phyloP scores from a whole-genome alignment of 2,888 invertebrate species.

The Cetonia aurata region DNA sequence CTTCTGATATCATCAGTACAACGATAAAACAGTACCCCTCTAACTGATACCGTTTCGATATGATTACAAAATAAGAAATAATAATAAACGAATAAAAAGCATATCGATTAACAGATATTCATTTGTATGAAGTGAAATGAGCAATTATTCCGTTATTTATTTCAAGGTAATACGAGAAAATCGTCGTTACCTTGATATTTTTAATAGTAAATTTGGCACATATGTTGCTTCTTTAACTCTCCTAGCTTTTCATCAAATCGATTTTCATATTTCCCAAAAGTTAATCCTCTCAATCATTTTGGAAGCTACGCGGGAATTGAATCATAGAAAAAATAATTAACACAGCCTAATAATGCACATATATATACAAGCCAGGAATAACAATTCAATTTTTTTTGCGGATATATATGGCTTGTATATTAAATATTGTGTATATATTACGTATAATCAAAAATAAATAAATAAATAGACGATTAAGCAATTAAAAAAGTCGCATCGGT shows the following conservation, averaged over 20 bases:
- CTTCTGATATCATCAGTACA: slow-evolving; percentile 38
- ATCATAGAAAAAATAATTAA: slow-evolving; percentile 24
- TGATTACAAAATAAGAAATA: neutral
- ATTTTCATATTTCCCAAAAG: neutral
- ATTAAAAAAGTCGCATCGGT: slow-evolving; percentile 18
- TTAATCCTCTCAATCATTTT: slow-evolving; percentile 23
- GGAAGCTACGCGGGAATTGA: slow-evolving; percentile 49
- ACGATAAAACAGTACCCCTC: slow-evolving; percentile 10
- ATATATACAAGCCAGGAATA: slow-evolving; percentile 23
- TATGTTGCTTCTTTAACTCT: neutral
- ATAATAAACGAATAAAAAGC: too few relatives aligned
- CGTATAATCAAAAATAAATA: slow-evolving; percentile 4
- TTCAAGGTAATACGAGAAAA: too few relatives aligned
- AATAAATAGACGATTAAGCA: slow-evolving; percentile 26
- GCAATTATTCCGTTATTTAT: slow-evolving; percentile 40
- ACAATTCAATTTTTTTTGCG: too few relatives aligned
- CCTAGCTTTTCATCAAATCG: too few relatives aligned
- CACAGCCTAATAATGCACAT: slow-evolving; percentile 37
- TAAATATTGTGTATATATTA: neutral
- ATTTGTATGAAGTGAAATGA: slow-evolving; percentile 47
- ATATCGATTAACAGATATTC: too few relatives aligned
- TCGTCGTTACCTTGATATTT: neutral
- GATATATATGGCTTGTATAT: slow-evolving; percentile 3
- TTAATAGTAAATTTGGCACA: slow-evolving; percentile 31
- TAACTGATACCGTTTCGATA: neutral